phyloP scores from a whole-genome alignment of 1,140 invertebrate genomes.

The Homarus americanus region DNA sequence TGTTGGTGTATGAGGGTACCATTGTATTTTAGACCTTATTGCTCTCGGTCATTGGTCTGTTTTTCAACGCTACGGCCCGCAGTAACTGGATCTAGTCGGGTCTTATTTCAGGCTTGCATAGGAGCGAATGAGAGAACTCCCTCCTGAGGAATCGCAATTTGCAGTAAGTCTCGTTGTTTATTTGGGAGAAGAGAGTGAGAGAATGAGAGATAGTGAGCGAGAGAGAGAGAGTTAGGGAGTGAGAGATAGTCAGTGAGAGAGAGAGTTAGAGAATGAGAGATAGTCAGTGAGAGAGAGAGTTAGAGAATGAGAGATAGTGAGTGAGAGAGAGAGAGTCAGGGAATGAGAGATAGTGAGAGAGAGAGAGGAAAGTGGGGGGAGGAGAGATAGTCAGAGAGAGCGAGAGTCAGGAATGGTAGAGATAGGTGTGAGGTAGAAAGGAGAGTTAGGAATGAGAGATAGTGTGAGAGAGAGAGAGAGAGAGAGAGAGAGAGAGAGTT shows the following conservation, averaged over 20 bases:
- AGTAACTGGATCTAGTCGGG: background rate
- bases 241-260: background rate
- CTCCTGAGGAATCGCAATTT: conserved; percentile 14
- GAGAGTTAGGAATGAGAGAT: background rate
- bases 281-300: background rate
- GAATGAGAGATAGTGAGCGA: background rate
- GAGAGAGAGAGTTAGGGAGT: background rate
- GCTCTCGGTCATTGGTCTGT: too few species aligned
- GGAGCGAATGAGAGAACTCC: conserved; percentile 10
- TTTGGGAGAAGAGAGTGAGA: background rate
- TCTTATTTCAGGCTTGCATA: conserved; percentile 9
- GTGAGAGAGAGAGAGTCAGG: background rate
- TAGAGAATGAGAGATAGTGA: background rate
- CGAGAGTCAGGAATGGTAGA: too few species aligned
- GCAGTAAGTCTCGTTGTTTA: conserved; percentile 13
- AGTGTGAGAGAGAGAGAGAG: background rate
- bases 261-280: background rate
- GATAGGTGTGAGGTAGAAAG: background rate
- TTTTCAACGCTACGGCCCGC: background rate
- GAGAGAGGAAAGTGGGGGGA: too few species aligned
- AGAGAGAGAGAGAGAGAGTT: background rate
- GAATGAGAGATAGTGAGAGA: background rate
- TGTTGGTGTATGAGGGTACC: background rate
- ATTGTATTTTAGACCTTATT: too few species aligned
- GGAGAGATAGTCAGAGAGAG: too few species aligned